Conservation (phyloP, 2,113 vertebrate genomes). For the Bungarus multicinctus region DNA sequence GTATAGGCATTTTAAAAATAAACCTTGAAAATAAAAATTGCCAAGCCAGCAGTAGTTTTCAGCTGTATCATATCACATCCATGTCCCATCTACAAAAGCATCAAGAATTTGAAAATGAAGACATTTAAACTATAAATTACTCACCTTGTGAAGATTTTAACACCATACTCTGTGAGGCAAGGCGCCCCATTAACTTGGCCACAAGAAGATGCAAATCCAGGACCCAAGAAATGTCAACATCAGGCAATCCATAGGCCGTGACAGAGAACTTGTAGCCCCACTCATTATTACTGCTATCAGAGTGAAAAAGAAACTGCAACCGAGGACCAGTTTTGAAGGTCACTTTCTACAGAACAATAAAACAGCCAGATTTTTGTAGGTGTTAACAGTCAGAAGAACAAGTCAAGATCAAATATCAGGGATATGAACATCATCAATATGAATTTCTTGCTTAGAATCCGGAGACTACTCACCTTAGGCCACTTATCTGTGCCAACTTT, state of each 20-base stretch:
- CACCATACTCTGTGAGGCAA: conserved; percentile 89
- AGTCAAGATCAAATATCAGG: background rate
- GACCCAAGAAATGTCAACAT: conserved; percentile 91
- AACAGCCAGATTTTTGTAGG: conserved; percentile 57
- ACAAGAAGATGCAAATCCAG: conserved; percentile 94
- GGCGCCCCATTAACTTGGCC: conserved; percentile 89
- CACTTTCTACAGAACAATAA: conserved; percentile 84
- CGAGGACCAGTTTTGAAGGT: conserved; percentile 94
- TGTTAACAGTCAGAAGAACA: conserved; percentile 46
- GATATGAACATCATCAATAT: background rate
- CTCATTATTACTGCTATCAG: conserved; percentile 96
- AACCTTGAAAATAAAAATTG: background rate
- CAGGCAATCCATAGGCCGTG: conserved; percentile 88
- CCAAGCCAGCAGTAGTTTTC: background rate
- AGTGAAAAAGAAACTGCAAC: conserved; percentile 98
- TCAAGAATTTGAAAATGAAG: background rate
- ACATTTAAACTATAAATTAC: background rate
- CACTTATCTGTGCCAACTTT: conserved; percentile 96
- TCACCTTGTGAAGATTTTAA: conserved; percentile 82
- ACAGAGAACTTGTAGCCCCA: conserved; percentile 98
- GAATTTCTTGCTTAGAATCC: background rate
- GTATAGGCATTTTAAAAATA: background rate
- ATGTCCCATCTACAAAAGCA: background rate
- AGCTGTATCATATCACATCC: background rate
- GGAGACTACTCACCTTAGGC: conserved; percentile 84